Evolutionary conservation across 1,140 invertebrate species (phyloP), one percentile per base, ranked within the genome.

Genomic region (Cephus cinctus): DNA sequence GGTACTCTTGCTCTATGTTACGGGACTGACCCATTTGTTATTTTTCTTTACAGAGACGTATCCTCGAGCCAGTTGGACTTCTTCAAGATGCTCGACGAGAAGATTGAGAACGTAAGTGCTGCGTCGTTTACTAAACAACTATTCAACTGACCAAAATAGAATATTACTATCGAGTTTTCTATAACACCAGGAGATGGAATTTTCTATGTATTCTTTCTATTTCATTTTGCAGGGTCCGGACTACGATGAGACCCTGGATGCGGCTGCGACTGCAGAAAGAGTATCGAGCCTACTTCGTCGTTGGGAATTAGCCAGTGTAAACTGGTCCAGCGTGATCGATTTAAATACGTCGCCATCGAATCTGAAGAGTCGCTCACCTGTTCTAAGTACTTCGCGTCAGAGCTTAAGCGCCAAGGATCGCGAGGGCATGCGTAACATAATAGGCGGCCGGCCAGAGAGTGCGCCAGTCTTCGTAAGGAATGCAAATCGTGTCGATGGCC

Each of bases 31-130:
- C 51, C 56, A 46, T 62, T 57, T 59, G 58, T 55, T 66, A 40
- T 61, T 56, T 54, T 62, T 56, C 46, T 61, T 87, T 85, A 12
- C 81, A 91, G 88, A 70, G 88, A 91, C 78, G 83, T 91, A 67
- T 92, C 90, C 36, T 83, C 83, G 47, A 92, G 90, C 71, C 90
- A 92, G 74, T 81, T 89, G 62, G 89, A 92, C 65, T 94, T 94
- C 77, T 94, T 94, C 79, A 88, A 85, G 69, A 91, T 92, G 88
- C 78, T 94, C 54, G 90, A 93, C 65, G 89, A 91, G 66, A 94
- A 92, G 80, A 92, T 93, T 67, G 88, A 91, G 75, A 87, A 86
- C 74, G 89, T 92, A 80, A 82, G 81, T 78, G n/a, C n/a, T n/a
- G n/a, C n/a, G n/a, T n/a, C n/a, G n/a, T n/a, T n/a, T n/a, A n/a